These are phyloP conservation scores for Anguilla megastoma DNA, from an alignment of 2,797 vertebrate genomes.

Conservation along the genomic window DNA sequence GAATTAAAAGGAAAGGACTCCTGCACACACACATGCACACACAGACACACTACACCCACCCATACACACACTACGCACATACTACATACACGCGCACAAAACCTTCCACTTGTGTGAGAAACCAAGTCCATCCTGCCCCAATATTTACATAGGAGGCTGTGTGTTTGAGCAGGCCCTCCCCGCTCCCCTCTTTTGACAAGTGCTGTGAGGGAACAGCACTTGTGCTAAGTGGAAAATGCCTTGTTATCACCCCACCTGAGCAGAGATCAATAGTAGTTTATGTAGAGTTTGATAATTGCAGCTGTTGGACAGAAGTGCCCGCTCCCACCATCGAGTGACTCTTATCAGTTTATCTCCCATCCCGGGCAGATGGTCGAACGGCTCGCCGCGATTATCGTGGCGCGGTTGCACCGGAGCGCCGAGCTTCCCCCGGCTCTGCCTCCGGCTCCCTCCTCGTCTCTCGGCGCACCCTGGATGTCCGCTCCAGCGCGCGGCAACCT, in stretches of 20 bases:
- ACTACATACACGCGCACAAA: constrained; percentile 21
- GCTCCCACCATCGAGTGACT: constrained; percentile 84
- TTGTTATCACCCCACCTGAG: constrained; percentile 80
- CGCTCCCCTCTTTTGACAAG: constrained; percentile 76
- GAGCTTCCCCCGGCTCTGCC: neutral
- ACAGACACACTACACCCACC: neutral
- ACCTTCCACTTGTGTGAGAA: neutral
- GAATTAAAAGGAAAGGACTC: neutral
- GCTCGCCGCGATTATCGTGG: neutral
- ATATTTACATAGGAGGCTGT: constrained; percentile 71
- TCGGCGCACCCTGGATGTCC: neutral
- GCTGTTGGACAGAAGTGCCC: constrained; percentile 84
- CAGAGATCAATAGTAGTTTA: constrained; percentile 90
- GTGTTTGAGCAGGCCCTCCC: constrained; percentile 73
- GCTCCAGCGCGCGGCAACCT: neutral
- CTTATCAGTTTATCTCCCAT: constrained; percentile 86
- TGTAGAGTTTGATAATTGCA: constrained; percentile 95
- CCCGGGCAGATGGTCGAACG: constrained; percentile 77
- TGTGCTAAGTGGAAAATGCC: constrained; percentile 88
- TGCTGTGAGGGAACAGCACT: constrained; percentile 88
- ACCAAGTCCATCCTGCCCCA: constrained; percentile 67
- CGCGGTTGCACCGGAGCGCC: constrained; percentile 5
- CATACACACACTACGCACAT: constrained; percentile 11
- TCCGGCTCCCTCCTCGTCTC: neutral
- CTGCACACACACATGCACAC: neutral